Evolutionary conservation across 2,888 invertebrate species (phyloP).

Genomic region (Patella depressa): DNA sequence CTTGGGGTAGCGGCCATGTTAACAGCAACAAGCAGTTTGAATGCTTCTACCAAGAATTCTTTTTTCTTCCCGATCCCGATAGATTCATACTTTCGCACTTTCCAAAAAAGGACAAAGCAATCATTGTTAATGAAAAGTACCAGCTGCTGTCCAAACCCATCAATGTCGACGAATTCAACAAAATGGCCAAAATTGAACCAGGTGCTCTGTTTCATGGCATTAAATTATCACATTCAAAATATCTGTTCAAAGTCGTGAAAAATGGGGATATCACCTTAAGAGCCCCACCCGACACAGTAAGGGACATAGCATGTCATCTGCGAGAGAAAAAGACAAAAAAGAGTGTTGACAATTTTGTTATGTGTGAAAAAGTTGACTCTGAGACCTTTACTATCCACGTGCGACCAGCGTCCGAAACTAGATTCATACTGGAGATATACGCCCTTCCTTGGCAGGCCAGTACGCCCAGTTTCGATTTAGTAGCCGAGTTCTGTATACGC

Average conservation of each 20-base stretch:
- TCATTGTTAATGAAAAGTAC: slow-evolving; percentile 38
- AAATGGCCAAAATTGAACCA: not conserved
- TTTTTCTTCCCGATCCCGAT: slow-evolving; percentile 57
- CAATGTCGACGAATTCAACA: slow-evolving; percentile 27
- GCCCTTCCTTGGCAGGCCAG: not conserved
- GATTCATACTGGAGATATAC: slow-evolving; percentile 4
- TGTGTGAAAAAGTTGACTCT: not conserved
- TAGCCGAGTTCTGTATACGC: slow-evolving; percentile 4
- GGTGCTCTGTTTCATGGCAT: not conserved
- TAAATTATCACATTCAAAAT: slow-evolving; percentile 4
- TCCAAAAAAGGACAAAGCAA: slow-evolving; percentile 45
- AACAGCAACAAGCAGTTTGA: slow-evolving; percentile 21
- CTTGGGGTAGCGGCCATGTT: slow-evolving; percentile 41
- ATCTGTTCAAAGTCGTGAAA: slow-evolving; percentile 6
- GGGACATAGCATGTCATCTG: slow-evolving; percentile 8
- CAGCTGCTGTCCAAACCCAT: slow-evolving; percentile 51
- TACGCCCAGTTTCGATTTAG: not conserved
- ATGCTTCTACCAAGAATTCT: slow-evolving; percentile 48
- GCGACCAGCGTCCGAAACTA: not conserved
- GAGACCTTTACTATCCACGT: slow-evolving; percentile 10
- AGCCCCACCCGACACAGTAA: not conserved
- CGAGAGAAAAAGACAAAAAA: slow-evolving; percentile 6
- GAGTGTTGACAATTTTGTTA: not conserved
- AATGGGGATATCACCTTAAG: slow-evolving; percentile 3
- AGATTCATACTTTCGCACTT: slow-evolving; percentile 49